phyloP scores from a whole-genome alignment of 2,888 invertebrate genomes.

The Melanargia galathea region DNA sequence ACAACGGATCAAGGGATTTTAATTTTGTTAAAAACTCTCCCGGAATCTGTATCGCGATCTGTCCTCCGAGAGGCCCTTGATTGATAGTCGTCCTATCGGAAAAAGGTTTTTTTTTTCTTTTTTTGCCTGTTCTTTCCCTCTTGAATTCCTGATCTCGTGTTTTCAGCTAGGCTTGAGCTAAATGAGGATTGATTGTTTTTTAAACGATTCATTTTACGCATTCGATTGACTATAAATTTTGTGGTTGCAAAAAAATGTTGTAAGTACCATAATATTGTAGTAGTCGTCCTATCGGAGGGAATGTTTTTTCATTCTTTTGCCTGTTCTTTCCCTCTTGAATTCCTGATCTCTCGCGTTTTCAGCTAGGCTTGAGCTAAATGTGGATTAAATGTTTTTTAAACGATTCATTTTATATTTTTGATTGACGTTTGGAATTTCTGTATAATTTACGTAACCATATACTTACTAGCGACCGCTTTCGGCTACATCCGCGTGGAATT shows the following conservation, averaged over 20 bases:
- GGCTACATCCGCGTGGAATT: too few species aligned
- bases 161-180: not conserved
- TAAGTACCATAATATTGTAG: too few species aligned
- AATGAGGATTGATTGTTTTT: constrained; percentile 6
- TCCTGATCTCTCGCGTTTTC: constrained; percentile 1
- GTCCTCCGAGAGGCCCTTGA: constrained; percentile 44
- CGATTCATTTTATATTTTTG: not conserved
- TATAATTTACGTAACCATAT: too few species aligned
- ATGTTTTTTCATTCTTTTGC: constrained; percentile 27
- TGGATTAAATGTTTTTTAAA: not conserved
- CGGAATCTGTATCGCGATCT: constrained; percentile 47
- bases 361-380: not conserved
- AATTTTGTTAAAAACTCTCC: constrained; percentile 65
- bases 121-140: constrained; percentile 7
- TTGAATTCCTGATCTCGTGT: constrained; percentile 1
- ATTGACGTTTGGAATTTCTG: too few species aligned
- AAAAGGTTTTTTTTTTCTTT: constrained; percentile 36
- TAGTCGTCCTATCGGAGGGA: constrained; percentile 44
- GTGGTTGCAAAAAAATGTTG: too few species aligned
- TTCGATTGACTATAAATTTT: not conserved
- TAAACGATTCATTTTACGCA: not conserved
- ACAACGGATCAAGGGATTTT: constrained; percentile 63
- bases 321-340: constrained; percentile 3
- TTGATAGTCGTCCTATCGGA: constrained; percentile 46
- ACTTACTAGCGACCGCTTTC: too few species aligned